Percentiles rank a stretch among this genome's conserved stretches.
Conservation (phyloP, 1,140 invertebrate genomes). For the Drosophila punjabiensis region DNA sequence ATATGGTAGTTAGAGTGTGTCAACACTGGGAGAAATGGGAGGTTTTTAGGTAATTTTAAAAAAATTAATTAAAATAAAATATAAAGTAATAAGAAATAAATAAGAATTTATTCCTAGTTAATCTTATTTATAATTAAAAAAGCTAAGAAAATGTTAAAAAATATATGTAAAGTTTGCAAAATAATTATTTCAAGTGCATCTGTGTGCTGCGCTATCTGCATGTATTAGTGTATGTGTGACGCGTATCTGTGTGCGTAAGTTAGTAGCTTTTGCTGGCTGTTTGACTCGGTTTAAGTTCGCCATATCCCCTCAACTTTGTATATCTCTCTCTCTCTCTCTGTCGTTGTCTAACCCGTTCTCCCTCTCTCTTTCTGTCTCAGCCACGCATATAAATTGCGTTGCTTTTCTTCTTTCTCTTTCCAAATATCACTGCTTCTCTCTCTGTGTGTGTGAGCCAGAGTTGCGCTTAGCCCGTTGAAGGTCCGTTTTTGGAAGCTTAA, state of each 20-base stretch:
- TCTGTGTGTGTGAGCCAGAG: slow-evolving; percentile 47
- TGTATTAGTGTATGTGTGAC: slow-evolving; percentile 19
- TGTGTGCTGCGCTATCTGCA: slow-evolving; percentile 7
- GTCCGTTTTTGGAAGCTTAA: slow-evolving; percentile 68
- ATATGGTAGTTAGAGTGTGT: slow-evolving; percentile 21
- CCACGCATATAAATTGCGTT: slow-evolving; percentile 55
- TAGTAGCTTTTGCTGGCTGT: slow-evolving; percentile 81
- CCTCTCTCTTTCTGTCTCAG: slow-evolving; percentile 27
- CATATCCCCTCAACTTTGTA: slow-evolving; percentile 37
- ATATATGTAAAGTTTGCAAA: rapidly evolving
- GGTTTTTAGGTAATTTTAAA: neutral
- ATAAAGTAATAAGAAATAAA: neutral
- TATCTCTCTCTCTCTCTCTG: slow-evolving; percentile 25
- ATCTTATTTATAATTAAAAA: neutral
- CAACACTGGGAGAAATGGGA: neutral
- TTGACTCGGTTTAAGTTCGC: slow-evolving; percentile 75
- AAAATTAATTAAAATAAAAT: neutral
- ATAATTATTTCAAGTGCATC: slow-evolving; percentile 1
- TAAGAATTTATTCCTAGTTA: neutral
- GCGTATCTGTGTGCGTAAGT: slow-evolving; percentile 55
- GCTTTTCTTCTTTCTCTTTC: slow-evolving; percentile 7
- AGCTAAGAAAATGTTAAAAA: no score
- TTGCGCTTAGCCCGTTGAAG: slow-evolving; percentile 71
- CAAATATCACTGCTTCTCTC: neutral
- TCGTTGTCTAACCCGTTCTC: slow-evolving; percentile 20